A percentile compares a stretch with the other conserved stretches of the same genome.
Conservation (phyloP, 2,888 invertebrate species). For the Philopedon plagiatum region DNA sequence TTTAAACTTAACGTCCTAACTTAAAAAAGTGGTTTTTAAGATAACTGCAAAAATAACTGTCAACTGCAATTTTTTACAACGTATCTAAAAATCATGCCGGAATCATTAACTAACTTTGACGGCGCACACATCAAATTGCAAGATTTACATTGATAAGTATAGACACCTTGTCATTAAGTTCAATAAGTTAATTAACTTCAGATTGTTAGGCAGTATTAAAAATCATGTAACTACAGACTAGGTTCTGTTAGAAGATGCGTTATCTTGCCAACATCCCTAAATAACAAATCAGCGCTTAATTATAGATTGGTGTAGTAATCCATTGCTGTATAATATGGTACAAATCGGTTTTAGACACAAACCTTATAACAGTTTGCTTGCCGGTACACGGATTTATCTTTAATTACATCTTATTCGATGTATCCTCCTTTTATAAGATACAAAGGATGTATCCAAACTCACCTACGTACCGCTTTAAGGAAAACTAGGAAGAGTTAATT, state of each 20-base stretch:
- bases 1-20: no score
- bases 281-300: slow-evolving; percentile 48
- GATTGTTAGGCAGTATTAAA: slow-evolving; percentile 11
- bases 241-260: slow-evolving; percentile 37
- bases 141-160: background rate
- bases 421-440: slow-evolving; percentile 36
- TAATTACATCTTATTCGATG: slow-evolving; percentile 49
- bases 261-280: slow-evolving; percentile 46
- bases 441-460: slow-evolving; percentile 22
- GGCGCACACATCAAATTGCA: slow-evolving; percentile 3
- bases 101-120: background rate
- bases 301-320: slow-evolving; percentile 43
- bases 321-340: slow-evolving; percentile 45
- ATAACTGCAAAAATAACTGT: background rate
- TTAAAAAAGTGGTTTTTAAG: no score
- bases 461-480: background rate
- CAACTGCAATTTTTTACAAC: background rate
- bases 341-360: slow-evolving; percentile 49
- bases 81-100: background rate
- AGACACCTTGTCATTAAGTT: slow-evolving; percentile 23
- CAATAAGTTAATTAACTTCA: slow-evolving; percentile 25
- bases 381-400: slow-evolving; percentile 44
- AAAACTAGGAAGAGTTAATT: no score
- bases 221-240: slow-evolving; percentile 12
- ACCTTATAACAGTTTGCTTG: slow-evolving; percentile 47